Percentiles rank a stretch among this genome's conserved stretches.
Evolutionary conservation across 2,888 invertebrate species (phyloP).

Genomic region (Polydrusus pterygomalis): DNA sequence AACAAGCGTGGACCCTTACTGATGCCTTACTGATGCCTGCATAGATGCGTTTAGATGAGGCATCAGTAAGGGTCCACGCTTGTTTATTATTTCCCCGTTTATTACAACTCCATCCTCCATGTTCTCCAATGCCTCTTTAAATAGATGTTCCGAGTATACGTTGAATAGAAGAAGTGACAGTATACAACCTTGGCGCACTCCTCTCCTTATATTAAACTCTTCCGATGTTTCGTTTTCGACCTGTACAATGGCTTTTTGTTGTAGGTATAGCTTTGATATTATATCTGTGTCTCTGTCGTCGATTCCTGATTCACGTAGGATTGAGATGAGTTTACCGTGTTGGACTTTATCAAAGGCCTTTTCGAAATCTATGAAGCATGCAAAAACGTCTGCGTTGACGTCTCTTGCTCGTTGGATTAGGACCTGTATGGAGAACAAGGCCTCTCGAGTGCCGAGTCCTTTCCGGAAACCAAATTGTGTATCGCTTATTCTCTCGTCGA

Average conservation of each 20-base stretch:
- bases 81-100: constrained; percentile 4
- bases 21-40: too few species aligned
- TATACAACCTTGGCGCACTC: constrained; percentile 20
- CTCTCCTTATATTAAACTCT: constrained; percentile 14
- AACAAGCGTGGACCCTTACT: too few species aligned
- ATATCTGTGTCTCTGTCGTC: constrained; percentile 40
- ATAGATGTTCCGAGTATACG: constrained; percentile 12
- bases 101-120: constrained; percentile 12
- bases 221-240: too few species aligned
- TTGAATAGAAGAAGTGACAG: constrained; percentile 9
- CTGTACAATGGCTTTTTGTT: constrained; percentile 8
- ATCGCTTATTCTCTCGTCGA: too few species aligned
- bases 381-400: constrained; percentile 11
- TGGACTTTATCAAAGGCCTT: constrained; percentile 26
- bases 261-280: constrained; percentile 23
- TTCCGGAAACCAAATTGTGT: constrained; percentile 20
- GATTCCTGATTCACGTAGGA: constrained; percentile 30
- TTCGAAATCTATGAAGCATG: constrained; percentile 18
- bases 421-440: constrained; percentile 10
- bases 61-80: too few species aligned
- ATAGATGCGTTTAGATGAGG: too few species aligned
- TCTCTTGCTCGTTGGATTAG: constrained; percentile 15
- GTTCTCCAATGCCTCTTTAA: background rate
- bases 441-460: constrained; percentile 27
- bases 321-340: constrained; percentile 1